Base-by-base conservation (phyloP, 2,797 vertebrate species). In the Distichodus sexfasciatus region DNA sequence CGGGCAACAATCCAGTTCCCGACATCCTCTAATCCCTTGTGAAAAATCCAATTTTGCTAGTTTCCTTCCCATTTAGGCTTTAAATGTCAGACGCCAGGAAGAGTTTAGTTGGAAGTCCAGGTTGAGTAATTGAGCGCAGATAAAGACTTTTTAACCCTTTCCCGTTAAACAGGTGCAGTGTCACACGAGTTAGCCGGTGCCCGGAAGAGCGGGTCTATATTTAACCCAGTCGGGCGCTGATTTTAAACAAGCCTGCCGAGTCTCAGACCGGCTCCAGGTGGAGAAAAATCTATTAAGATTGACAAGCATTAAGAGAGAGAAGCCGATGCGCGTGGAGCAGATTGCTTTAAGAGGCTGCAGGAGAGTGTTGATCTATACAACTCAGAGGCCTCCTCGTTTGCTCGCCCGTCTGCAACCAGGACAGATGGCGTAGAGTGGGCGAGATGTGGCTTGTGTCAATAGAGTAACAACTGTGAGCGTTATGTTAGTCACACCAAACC, bases 201-300 rank as follows among this genome's bases (percentile, higher is more conserved):
- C 28, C 15, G 12, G 17, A 40, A 24, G n/a, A n/a, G 21, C 43
- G 19, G 33, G 31, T 28, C 24, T 23, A 31, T 31, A 26, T 41
- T 21, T 31, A 64, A 51, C 58, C 44, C 48, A 63, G 67, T 66
- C 65, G 79, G 72, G 66, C 75, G 73, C 70, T 71, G 38, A 69
- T 71, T 77, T 69, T 74, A 77, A 79, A 76, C 53, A 63, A 54
- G n/a, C n/a, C 71, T 57, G 44, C 54, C 51, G 71, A 67, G 57
- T 73, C 72, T 75, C 51, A 50, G 66, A 48, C 50, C 66, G 33
- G 54, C 72, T 75, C 69, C 70, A 65, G 74, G 76, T 78, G 69
- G 72, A 63, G 40, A 70, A 81, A n/a, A 79, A 82, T 84, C 81
- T 74, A 79, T 87, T 77, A 77, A 38, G 64, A 81, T 76, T 66